Conservation (phyloP, 2,888 invertebrate genomes). For the Dorcus hopei region DNA sequence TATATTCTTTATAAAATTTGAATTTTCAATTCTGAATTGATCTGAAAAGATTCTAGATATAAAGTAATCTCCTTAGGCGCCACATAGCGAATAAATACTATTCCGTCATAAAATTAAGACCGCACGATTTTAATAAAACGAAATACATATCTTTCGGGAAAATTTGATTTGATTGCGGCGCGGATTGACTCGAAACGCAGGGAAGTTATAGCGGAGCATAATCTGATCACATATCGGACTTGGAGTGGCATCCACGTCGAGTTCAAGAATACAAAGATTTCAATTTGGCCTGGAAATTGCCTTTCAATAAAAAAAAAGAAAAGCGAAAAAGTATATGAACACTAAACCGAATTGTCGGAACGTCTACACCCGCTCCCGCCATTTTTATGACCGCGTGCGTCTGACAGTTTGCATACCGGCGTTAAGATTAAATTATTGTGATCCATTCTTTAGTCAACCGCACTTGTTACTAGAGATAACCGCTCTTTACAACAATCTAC, state of each 20-base stretch:
- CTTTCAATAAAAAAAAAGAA: conserved; percentile 46
- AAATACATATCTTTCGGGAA: conserved; percentile 4
- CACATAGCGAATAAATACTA: too few relatives aligned
- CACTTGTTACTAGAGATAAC: not conserved
- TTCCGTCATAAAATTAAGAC: too few relatives aligned
- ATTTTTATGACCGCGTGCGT: not conserved
- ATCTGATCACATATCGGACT: conserved; percentile 49
- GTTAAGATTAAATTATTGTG: conserved; percentile 11
- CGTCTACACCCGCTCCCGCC: conserved; percentile 4
- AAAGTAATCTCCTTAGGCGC: too few relatives aligned
- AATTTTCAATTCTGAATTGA: too few relatives aligned
- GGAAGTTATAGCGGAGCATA: conserved; percentile 32
- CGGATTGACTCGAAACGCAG: conserved; percentile 8
- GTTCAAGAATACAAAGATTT: conserved; percentile 49
- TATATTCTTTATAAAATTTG: too few relatives aligned
- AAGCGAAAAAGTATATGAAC: conserved; percentile 48
- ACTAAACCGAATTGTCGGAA: conserved; percentile 43
- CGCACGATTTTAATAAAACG: too few relatives aligned
- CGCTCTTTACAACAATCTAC: too few relatives aligned
- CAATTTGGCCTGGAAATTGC: conserved; percentile 50
- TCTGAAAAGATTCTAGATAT: too few relatives aligned
- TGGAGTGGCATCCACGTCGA: conserved; percentile 46
- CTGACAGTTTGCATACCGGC: conserved; percentile 6
- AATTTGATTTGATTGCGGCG: conserved; percentile 32
- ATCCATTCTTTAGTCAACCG: conserved; percentile 5